These are phyloP conservation scores for Melanotaenia duboulayi DNA, from an alignment of 2,113 vertebrate genomes.

Conservation along the genomic window DNA sequence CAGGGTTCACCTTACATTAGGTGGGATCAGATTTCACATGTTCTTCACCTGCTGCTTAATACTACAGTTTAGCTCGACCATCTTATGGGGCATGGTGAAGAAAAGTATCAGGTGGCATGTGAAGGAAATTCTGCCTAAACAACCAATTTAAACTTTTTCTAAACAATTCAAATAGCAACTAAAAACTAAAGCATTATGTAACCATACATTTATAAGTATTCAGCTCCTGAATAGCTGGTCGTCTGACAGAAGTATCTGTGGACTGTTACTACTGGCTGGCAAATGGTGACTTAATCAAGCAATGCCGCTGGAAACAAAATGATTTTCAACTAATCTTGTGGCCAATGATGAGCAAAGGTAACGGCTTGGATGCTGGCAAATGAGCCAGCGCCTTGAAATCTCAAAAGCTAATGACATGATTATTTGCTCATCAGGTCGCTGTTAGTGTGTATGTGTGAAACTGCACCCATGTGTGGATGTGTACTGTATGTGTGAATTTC, in stretches of 20 bases:
- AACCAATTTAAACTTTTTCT: slow-evolving; percentile 5
- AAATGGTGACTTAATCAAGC: slow-evolving; percentile 75
- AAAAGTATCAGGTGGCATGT: slow-evolving; percentile 28
- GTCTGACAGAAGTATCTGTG: slow-evolving; percentile 44
- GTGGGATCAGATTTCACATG: slow-evolving; percentile 61
- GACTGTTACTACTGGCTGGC: slow-evolving; percentile 48
- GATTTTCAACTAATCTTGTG: slow-evolving; percentile 75
- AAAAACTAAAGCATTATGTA: slow-evolving; percentile 9
- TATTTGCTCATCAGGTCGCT: slow-evolving; percentile 78
- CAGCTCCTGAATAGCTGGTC: neutral
- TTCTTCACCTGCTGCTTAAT: slow-evolving; percentile 35
- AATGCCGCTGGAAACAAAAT: slow-evolving; percentile 68
- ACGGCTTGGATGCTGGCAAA: slow-evolving; percentile 71
- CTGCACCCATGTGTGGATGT: slow-evolving; percentile 32
- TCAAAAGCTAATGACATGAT: slow-evolving; percentile 74
- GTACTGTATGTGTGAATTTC: slow-evolving; percentile 16
- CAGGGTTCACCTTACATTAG: slow-evolving; percentile 56
- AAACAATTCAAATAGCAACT: neutral
- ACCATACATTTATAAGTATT: slow-evolving; percentile 51
- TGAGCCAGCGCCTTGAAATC: slow-evolving; percentile 64
- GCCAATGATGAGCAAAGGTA: slow-evolving; percentile 76
- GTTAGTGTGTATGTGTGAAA: slow-evolving; percentile 29
- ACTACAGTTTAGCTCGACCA: slow-evolving; percentile 1
- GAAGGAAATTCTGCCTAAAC: slow-evolving; percentile 12
- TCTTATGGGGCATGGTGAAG: slow-evolving; percentile 39